Conservation (phyloP, 2,888 invertebrate species). For the Eudasyphora cyanicolor region DNA sequence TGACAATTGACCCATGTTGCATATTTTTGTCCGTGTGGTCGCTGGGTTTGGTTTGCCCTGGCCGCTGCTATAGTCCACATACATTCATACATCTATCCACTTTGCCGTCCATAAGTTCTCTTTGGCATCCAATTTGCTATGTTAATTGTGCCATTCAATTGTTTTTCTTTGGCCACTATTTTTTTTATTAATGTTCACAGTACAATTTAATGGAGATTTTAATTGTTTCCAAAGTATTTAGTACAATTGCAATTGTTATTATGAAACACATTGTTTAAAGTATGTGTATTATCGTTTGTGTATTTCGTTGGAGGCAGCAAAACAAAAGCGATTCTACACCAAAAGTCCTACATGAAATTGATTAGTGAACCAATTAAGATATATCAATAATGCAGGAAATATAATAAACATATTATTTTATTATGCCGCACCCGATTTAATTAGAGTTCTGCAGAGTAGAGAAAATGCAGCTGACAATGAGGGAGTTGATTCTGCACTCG, state of each 20-base stretch:
- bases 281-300: not conserved
- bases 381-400: conserved; percentile 15
- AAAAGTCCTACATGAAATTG: conserved; percentile 12
- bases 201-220: conserved; percentile 1
- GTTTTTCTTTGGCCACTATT: not conserved
- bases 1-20: conserved; percentile 58
- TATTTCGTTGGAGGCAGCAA: not conserved
- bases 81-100: no score
- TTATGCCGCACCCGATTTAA: not conserved
- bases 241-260: not conserved
- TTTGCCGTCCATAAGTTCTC: conserved; percentile 35
- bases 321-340: not conserved
- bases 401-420: not conserved
- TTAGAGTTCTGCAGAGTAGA: not conserved
- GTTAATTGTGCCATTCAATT: conserved; percentile 53
- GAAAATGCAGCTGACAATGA: no score
- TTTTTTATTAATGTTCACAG: not conserved
- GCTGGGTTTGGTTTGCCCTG: not conserved
- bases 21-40: conserved; percentile 10
- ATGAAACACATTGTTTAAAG: not conserved
- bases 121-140: conserved; percentile 57
- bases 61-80: not conserved
- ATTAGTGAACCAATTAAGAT: not conserved
- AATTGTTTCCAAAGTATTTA: conserved; percentile 3
- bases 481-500: no score